These are phyloP conservation scores for Eristalinus aeneus DNA, from an alignment of 2,888 invertebrate species.

Conservation along the genomic window DNA sequence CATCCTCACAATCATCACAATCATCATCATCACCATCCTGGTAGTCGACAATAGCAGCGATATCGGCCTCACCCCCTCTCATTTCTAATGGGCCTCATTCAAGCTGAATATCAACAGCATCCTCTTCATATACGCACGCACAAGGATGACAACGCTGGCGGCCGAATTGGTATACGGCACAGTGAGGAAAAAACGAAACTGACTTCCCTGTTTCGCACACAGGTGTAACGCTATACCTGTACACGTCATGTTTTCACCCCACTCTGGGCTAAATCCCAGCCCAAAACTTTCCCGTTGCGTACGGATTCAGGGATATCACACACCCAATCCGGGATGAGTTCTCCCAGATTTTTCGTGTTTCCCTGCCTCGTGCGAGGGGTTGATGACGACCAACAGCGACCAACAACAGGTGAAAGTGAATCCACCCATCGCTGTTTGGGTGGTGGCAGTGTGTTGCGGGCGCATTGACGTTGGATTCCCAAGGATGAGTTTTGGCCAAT, in stretches of 20 bases:
- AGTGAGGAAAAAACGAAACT: constrained; percentile 13
- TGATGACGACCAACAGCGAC: constrained; percentile 32
- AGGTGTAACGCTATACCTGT: constrained; percentile 47
- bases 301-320: constrained; percentile 47
- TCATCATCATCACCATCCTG: constrained; percentile 30
- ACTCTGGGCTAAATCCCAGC: constrained; percentile 14
- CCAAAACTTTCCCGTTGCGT: constrained; percentile 39
- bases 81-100: constrained; percentile 14
- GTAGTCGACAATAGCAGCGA: constrained; percentile 17
- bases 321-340: constrained; percentile 70
- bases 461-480: not conserved
- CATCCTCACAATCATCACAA: constrained; percentile 34
- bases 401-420: constrained; percentile 70
- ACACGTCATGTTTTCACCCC: constrained; percentile 27
- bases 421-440: constrained; percentile 47
- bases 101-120: constrained; percentile 43
- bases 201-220: constrained; percentile 39
- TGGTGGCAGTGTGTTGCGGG: constrained; percentile 32
- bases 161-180: not conserved
- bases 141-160: not conserved
- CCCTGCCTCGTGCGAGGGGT: constrained; percentile 1
- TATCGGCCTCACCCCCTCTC: constrained; percentile 33
- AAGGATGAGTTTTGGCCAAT: constrained; percentile 64
- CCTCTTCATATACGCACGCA: constrained; percentile 54
- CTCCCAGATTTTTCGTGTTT: constrained; percentile 11